phyloP scores from a whole-genome alignment of 2,797 vertebrate species.

The Pagetopsis macropterus region DNA sequence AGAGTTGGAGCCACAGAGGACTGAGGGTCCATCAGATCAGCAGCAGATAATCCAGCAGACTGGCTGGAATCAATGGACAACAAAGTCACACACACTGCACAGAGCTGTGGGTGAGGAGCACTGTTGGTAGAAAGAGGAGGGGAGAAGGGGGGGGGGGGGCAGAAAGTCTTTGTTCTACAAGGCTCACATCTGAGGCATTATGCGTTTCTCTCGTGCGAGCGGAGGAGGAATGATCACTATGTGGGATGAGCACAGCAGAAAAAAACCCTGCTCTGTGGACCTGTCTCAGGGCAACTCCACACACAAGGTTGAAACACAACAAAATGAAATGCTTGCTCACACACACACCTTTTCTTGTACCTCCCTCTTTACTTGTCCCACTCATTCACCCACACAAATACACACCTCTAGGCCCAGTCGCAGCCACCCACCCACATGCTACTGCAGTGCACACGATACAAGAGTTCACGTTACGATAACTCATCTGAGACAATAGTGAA shows the following conservation, averaged over 20 bases:
- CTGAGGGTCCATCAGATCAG: conserved; percentile 47
- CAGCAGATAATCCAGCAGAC: conserved; percentile 54
- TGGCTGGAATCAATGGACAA: conserved; percentile 52
- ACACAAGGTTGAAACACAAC: conserved; percentile 38
- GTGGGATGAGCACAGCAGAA: conserved; percentile 74
- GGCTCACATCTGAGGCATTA: conserved; percentile 75
- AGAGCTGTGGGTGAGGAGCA: conserved; percentile 48
- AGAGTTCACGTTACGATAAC: conserved; percentile 47
- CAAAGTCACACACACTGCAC: conserved; percentile 43
- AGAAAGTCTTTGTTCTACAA: conserved; percentile 68
- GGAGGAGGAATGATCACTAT: conserved; percentile 80
- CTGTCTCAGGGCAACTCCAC: conserved; percentile 56
- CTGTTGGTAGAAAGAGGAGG: conserved; percentile 23
- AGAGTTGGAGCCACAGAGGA: conserved; percentile 26
- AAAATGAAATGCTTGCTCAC: conserved; percentile 23
- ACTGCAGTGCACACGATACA: conserved; percentile 29
- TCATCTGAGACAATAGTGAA: conserved; percentile 43
- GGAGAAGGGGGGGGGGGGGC: background rate
- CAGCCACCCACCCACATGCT: conserved; percentile 38
- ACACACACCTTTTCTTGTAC: conserved; percentile 29
- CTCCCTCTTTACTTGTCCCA: conserved; percentile 28
- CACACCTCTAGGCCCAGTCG: conserved; percentile 30
- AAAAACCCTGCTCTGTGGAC: conserved; percentile 47
- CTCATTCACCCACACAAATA: conserved; percentile 56
- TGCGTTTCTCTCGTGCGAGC: conserved; percentile 66